phyloP scores from a whole-genome alignment of 1,140 invertebrate species.

The Papilio aristodemus region DNA sequence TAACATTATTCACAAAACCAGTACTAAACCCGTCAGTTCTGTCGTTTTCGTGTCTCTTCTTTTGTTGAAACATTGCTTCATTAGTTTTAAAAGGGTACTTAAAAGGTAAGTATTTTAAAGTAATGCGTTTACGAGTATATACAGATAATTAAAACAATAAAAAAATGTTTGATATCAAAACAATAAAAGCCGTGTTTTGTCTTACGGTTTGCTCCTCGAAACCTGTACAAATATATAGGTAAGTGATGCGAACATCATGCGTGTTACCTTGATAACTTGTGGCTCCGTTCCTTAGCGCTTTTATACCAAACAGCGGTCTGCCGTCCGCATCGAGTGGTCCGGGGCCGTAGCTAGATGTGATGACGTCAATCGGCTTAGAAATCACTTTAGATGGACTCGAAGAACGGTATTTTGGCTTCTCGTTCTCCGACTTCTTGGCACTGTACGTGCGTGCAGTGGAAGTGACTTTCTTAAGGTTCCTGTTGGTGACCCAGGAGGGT shows the following conservation, averaged over 20 bases:
- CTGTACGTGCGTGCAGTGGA: conserved; percentile 65
- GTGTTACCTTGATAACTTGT: conserved; percentile 75
- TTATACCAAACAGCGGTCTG: conserved; percentile 87
- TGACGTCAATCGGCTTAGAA: conserved; percentile 80
- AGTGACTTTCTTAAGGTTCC: conserved; percentile 76
- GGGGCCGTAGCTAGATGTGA: conserved; percentile 90
- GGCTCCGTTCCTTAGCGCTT: conserved; percentile 84
- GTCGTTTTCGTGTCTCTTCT: conserved; percentile 6
- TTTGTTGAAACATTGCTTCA: conserved; percentile 11
- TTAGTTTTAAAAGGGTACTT: neutral
- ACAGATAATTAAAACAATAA: neutral
- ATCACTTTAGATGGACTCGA: conserved; percentile 69
- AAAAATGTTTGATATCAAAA: neutral
- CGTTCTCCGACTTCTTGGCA: conserved; percentile 70
- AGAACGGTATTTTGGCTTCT: conserved; percentile 66
- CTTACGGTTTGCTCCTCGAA: neutral
- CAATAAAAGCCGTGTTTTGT: conserved; percentile 11
- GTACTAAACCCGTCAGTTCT: conserved; percentile 16
- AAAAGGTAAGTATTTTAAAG: neutral
- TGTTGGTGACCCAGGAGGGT: conserved; percentile 82
- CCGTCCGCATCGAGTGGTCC: conserved; percentile 90
- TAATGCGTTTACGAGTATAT: neutral
- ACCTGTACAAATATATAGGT: conserved; percentile 47
- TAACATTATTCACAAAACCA: conserved; percentile 18
- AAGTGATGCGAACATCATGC: conserved; percentile 36